phyloP scores from a whole-genome alignment of 2,797 vertebrate genomes.

The Hylomyscus alleni region DNA sequence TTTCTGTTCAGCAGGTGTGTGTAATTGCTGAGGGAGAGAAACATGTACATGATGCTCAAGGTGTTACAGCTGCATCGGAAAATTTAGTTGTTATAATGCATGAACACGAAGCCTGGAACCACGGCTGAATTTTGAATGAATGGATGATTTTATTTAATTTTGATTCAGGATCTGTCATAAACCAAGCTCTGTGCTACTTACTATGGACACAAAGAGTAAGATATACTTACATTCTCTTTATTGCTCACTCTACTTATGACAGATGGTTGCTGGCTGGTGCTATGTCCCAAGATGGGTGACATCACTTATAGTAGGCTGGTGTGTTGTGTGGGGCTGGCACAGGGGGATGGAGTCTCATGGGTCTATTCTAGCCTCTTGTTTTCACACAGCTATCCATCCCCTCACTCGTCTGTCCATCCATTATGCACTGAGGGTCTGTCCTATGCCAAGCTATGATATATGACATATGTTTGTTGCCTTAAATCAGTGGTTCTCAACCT shows the following conservation, averaged over 20 bases:
- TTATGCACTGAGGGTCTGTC: neutral
- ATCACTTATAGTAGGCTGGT: neutral
- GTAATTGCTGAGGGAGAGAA: neutral
- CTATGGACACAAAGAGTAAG: neutral
- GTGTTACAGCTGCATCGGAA: neutral
- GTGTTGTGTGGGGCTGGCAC: neutral
- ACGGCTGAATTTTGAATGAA: neutral
- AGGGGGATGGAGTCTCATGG: neutral
- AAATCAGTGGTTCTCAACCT: neutral
- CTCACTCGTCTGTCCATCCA: neutral
- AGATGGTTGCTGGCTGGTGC: neutral
- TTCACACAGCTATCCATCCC: neutral
- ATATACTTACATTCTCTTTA: neutral
- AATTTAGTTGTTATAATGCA: neutral
- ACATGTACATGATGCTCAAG: neutral
- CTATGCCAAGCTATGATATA: neutral
- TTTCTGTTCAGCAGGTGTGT: neutral
- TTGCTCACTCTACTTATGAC: too few relatives aligned
- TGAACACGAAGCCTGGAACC: neutral
- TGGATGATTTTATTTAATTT: neutral
- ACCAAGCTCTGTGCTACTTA: neutral
- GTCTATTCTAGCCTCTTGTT: neutral
- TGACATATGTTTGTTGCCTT: neutral
- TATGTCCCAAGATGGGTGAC: neutral
- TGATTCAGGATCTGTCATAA: neutral